Base-by-base conservation (phyloP, 2,888 invertebrate genomes). In the Exephanes ischioxanthus region DNA sequence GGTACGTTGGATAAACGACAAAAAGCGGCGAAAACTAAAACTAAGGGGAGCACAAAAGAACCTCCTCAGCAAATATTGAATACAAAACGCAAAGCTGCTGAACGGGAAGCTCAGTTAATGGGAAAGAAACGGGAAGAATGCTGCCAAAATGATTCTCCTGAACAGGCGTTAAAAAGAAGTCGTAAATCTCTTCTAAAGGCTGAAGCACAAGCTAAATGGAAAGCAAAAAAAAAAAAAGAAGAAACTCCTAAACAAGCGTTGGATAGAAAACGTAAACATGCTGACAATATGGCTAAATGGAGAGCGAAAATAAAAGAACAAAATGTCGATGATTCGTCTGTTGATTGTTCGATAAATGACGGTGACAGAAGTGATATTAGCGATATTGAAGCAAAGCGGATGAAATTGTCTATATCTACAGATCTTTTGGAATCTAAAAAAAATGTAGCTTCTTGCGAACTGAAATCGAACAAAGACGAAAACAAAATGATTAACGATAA, bases 201-300 rank as follows among this genome's bases (percentile, higher is more conserved):
- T 11, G 6, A 30, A n/a, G 5, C 0, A 11, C 11, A 63, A 33
- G 63, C 63, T 63, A 37, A 16, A 33, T 33, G 63, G 63, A 63
- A 33, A 37, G 63, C 58, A 26, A n/a, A 30, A 30, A 61, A 58
- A 61, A 58, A 61, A 30, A 61, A 61, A 61, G 9, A 14, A 61
- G 22, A 22, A 19, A 61, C 4, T 22, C 30, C 30, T 19, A 19
- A 61, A 61, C 61, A 26, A 14, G 61, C 19, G 61, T 26, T 26
- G 26, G 7, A 26, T 26, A 61, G 26, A 19, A 61, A 30, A 30
- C 14, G 16, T 61, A 61, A 61, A 61, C 22, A 22, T 9, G 16
- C 61, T 19, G 61, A 61, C 2, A 2, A 22, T 22, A 61, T 22
- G 26, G 61, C 61, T 61, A 61, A n/a, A 58, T 58, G 58, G 58